A percentile compares a stretch with the other conserved stretches of the same genome.
Conservation (phyloP, 2,888 invertebrate genomes). For the Microchrysa polita region DNA sequence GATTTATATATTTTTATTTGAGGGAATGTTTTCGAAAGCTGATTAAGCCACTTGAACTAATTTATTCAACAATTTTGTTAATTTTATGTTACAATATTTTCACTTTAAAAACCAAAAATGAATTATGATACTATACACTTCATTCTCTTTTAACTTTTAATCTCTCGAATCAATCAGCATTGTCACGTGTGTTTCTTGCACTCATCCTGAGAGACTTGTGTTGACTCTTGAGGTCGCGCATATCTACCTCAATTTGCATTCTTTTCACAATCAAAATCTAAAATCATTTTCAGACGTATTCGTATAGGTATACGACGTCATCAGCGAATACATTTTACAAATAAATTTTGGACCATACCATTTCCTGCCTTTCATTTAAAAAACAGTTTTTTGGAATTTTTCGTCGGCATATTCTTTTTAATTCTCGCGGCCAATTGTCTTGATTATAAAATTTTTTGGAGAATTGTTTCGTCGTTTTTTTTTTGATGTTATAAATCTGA, state of each 20-base stretch:
- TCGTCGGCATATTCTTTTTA: slow-evolving; percentile 5
- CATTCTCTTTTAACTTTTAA: not conserved
- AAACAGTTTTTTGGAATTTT: not conserved
- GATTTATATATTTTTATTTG: no score
- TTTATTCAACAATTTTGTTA: not conserved
- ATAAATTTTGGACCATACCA: slow-evolving; percentile 14
- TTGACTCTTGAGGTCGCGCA: no score
- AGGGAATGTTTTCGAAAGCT: no score
- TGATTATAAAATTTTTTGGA: no score
- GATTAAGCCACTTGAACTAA: slow-evolving; percentile 14
- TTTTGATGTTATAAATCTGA: no score
- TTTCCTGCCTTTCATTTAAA: slow-evolving; percentile 28
- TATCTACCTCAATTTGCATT: no score
- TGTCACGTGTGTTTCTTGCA: no score
- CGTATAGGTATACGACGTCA: no score
- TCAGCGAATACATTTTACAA: not conserved
- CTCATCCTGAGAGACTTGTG: no score
- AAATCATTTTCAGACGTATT: no score
- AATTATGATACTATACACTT: slow-evolving; percentile 8
- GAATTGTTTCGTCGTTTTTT: no score
- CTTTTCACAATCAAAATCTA: not conserved
- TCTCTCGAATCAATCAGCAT: no score
- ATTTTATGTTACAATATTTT: not conserved
- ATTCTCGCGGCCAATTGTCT: not conserved
- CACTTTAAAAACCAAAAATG: not conserved